phyloP scores from a whole-genome alignment of 2,888 invertebrate genomes.

The Bimastos eiseni region DNA sequence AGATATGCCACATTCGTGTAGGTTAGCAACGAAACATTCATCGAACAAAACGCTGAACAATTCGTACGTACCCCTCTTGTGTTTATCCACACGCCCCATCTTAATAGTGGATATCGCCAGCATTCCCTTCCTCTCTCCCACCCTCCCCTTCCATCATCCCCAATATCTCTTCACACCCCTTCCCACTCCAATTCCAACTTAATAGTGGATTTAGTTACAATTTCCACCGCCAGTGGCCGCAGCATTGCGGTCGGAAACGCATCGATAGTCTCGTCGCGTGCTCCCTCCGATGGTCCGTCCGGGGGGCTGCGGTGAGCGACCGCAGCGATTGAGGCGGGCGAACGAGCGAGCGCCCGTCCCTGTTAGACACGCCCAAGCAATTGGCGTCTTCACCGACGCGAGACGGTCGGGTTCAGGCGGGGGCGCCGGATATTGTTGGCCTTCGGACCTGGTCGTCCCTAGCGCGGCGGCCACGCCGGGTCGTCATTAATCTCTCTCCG shows the following conservation, averaged over 20 bases:
- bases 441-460: slow-evolving; percentile 21
- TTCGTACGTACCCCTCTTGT: background rate
- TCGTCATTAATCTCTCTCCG: slow-evolving; percentile 20
- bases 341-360: background rate
- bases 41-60: background rate
- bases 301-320: background rate
- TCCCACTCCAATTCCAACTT: background rate
- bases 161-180: background rate
- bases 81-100: slow-evolving; percentile 1
- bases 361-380: slow-evolving; percentile 19
- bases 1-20: background rate
- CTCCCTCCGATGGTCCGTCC: background rate
- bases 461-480: slow-evolving; percentile 16
- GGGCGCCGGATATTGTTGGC: slow-evolving; percentile 9
- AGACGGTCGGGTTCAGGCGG: slow-evolving; percentile 15
- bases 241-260: background rate
- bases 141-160: background rate
- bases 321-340: background rate
- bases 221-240: slow-evolving; percentile 13
- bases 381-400: slow-evolving; percentile 15
- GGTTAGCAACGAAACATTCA: background rate
- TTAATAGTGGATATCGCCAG: background rate
- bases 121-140: background rate
- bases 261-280: background rate
- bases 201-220: slow-evolving; percentile 23